Percentiles rank a stretch among this genome's conserved stretches.
phyloP scores from a whole-genome alignment of 2,797 vertebrate species.

The Zenarchopterus dispar region DNA sequence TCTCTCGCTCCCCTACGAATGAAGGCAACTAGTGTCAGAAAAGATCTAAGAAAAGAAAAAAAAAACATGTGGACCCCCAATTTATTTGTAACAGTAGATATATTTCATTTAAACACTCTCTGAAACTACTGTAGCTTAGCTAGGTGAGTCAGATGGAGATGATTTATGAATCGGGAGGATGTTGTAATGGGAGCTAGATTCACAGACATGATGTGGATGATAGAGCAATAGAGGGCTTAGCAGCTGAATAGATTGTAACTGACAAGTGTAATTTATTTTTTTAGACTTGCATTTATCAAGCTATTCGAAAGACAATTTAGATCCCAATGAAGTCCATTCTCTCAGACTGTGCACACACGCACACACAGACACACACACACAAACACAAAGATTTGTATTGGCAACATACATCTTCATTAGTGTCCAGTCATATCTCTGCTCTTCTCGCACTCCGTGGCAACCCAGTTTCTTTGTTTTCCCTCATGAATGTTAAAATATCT shows the following conservation, averaged over 20 bases:
- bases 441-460: conserved; percentile 38
- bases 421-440: conserved; percentile 61
- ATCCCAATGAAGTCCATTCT: conserved; percentile 49
- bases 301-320: conserved; percentile 62
- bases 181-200: conserved; percentile 44
- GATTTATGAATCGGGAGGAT: conserved; percentile 50
- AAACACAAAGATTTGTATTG: conserved; percentile 46
- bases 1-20: too few species aligned
- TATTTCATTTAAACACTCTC: conserved; percentile 9
- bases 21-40: too few species aligned
- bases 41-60: not conserved
- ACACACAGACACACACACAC: not conserved
- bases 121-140: not conserved
- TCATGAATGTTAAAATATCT: conserved; percentile 60
- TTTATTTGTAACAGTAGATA: conserved; percentile 1
- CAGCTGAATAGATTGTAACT: conserved; percentile 62
- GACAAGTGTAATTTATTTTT: conserved; percentile 61
- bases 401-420: conserved; percentile 76
- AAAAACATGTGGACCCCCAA: not conserved
- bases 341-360: conserved; percentile 22
- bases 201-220: conserved; percentile 53
- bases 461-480: conserved; percentile 55
- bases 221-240: conserved; percentile 58
- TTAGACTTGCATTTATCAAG: conserved; percentile 60
- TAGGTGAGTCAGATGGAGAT: conserved; percentile 12